Conservation (phyloP, 2,797 vertebrate genomes). For the Todus mexicanus region DNA sequence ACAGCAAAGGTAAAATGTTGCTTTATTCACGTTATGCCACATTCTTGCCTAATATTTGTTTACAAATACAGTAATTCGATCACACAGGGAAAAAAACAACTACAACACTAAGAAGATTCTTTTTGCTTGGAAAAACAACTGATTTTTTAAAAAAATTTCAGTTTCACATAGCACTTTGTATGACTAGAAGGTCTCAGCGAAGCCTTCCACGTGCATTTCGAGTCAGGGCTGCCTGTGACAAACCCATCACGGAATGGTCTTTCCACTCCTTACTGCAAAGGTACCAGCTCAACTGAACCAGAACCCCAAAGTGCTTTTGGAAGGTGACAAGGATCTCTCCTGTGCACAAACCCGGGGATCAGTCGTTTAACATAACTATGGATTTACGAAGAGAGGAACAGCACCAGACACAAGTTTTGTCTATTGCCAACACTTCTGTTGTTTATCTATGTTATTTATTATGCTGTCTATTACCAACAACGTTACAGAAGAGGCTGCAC, state of each 20-base stretch:
- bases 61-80: background rate
- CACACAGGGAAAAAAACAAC: background rate
- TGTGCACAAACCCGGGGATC: background rate
- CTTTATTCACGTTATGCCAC: background rate
- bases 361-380: background rate
- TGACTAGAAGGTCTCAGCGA: background rate
- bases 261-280: background rate
- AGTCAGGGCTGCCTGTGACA: background rate
- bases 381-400: background rate
- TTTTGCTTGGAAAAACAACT: background rate
- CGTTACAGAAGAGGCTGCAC: background rate
- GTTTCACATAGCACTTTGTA: background rate
- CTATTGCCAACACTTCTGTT: too few relatives aligned
- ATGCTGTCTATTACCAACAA: background rate
- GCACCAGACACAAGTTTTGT: too few relatives aligned
- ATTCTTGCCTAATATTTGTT: background rate
- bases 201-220: background rate
- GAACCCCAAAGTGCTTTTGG: background rate
- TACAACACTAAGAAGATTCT: background rate
- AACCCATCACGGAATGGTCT: background rate
- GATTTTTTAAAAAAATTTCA: background rate
- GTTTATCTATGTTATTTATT: too few relatives aligned
- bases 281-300: background rate
- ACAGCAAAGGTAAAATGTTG: too few relatives aligned
- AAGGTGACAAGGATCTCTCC: background rate